These are phyloP conservation scores for Arctopsyche grandis DNA, from an alignment of 1,140 invertebrate species.

Conservation along the genomic window DNA sequence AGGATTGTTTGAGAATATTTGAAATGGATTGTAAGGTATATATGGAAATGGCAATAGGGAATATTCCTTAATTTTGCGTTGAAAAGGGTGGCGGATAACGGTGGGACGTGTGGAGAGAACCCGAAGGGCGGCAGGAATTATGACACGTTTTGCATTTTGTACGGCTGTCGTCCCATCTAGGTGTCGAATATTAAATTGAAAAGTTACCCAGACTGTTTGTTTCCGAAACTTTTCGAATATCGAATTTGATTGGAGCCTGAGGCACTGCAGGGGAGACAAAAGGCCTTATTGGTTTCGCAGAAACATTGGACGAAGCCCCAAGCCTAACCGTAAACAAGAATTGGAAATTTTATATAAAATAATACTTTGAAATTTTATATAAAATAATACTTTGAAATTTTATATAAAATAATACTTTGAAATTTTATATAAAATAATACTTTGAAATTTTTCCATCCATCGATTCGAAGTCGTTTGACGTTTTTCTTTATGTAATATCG, in stretches of 20 bases:
- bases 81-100: background rate
- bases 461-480: too few species aligned
- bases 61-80: conserved; percentile 48
- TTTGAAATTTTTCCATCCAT: too few species aligned
- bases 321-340: too few species aligned
- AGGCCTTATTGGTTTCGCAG: conserved; percentile 14
- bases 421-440: too few species aligned
- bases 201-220: conserved; percentile 42
- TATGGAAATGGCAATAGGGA: conserved; percentile 44
- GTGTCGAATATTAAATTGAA: conserved; percentile 48
- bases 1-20: background rate
- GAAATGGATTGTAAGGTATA: too few species aligned
- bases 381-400: too few species aligned
- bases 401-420: too few species aligned
- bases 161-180: conserved; percentile 28
- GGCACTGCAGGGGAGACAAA: background rate
- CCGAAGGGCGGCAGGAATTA: conserved; percentile 35
- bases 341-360: too few species aligned
- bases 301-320: background rate
- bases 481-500: too few species aligned
- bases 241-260: conserved; percentile 36
- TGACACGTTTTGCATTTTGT: conserved; percentile 50
- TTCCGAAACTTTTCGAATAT: conserved; percentile 38
- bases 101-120: conserved; percentile 31
- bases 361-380: too few species aligned